These are phyloP conservation scores for Clanis bilineata DNA, from an alignment of 2,888 invertebrate genomes.

Conservation along the genomic window DNA sequence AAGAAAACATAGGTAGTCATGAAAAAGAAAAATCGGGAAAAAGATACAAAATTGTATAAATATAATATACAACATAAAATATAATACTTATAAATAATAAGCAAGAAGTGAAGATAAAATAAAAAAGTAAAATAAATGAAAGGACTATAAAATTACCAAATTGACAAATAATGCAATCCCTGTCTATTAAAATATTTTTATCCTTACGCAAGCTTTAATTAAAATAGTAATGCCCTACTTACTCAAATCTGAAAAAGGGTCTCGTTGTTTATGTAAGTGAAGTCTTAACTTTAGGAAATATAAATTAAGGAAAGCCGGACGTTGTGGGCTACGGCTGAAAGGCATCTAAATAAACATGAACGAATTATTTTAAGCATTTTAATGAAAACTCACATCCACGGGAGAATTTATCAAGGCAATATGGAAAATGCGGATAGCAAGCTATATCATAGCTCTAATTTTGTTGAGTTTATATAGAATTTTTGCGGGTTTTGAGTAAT, in stretches of 20 bases:
- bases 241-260: background rate
- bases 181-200: background rate
- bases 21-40: too few species aligned
- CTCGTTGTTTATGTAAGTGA: background rate
- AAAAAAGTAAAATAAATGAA: too few species aligned
- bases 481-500: background rate
- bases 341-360: constrained; percentile 13
- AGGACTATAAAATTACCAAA: too few species aligned
- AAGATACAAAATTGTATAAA: too few species aligned
- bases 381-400: constrained; percentile 11
- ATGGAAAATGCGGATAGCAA: too few species aligned
- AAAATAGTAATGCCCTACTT: background rate
- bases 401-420: constrained; percentile 1
- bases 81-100: too few species aligned
- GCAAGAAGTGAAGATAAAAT: too few species aligned
- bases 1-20: too few species aligned
- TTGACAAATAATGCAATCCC: too few species aligned
- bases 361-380: constrained; percentile 16
- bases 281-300: constrained; percentile 3
- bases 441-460: background rate
- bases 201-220: background rate
- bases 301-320: background rate
- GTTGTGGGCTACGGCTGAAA: background rate
- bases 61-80: too few species aligned
- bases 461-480: background rate